Base-by-base conservation (phyloP, 2,888 invertebrate genomes). In the Clunio marinus region DNA sequence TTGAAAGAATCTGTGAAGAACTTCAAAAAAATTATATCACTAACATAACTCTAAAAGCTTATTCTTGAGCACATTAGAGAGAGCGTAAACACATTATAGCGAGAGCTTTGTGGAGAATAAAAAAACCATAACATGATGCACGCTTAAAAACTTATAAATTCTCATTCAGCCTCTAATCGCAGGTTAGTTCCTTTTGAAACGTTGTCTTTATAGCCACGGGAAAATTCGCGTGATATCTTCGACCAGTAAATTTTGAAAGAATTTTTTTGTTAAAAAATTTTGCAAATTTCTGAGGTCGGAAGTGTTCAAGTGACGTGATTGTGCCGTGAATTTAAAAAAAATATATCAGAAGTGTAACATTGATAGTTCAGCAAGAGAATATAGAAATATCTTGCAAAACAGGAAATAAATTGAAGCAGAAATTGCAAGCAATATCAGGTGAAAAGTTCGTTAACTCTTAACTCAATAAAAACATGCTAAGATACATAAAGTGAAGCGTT, bases 161-260 rank as follows among this genome's bases (percentile, higher is more conserved):
- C 22, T 17, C 51, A 22, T 20, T 22, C 51, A 22, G 20, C 24
- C 37, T 20, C 41, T 20, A 62, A 22, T 41, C n/a, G 25, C n/a
- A 62, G 37, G 32, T 62, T 62, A 62, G 37, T 62, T 62, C 62
- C 41, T 62, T 41, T 24, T 35, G 37, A 37, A 41, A 37, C 62
- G 62, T 37, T 41, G 62, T n/a, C 59, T 15, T 59, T 8, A 59
- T 20, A 13, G 8, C n/a, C 22, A 62, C n/a, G 27, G 15, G 15
- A 2, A 13, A 35, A 58, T n/a, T 25, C 62, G 62, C 62, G 62
- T 24, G 62, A 62, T 37, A 24, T 41, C 37, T 62, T 62, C 62
- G 22, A 35, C 41, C 62, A 5, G 7, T 7, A 25, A 62, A 37
- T n/a, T 22, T 62, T 62, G 37, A 62, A 62, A 62, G 17, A 41